These are phyloP conservation scores for Tenthredo distinguenda DNA, from an alignment of 2,888 invertebrate genomes.

Conservation along the genomic window DNA sequence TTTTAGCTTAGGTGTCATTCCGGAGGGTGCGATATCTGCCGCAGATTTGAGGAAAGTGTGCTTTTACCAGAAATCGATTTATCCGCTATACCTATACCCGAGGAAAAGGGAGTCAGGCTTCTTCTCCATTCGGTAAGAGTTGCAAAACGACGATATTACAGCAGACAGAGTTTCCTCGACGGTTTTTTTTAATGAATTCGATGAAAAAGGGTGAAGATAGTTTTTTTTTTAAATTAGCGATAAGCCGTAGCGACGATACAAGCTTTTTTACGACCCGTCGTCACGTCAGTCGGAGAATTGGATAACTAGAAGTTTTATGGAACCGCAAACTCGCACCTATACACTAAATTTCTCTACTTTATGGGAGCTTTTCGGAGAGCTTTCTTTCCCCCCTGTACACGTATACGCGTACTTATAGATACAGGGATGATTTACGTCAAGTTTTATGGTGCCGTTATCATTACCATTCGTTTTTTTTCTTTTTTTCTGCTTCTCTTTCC, in stretches of 20 bases:
- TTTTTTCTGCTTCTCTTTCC: conserved; percentile 36
- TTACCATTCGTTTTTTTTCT: conserved; percentile 20
- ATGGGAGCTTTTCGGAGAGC: neutral
- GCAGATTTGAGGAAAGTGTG: conserved; percentile 24
- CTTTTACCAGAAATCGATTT: conserved; percentile 20
- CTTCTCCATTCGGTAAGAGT: neutral
- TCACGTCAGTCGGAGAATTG: neutral
- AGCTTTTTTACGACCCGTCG: neutral
- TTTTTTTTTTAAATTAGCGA: neutral
- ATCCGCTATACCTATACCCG: neutral
- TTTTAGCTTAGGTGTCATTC: neutral
- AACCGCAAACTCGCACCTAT: neutral
- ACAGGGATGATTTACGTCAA: conserved; percentile 53
- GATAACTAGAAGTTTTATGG: neutral
- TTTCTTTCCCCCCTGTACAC: neutral
- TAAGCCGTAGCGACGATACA: neutral
- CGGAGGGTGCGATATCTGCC: neutral
- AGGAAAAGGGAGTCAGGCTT: neutral
- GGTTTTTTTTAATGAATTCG: neutral
- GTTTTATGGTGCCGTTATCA: conserved; percentile 60
- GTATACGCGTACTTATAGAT: conserved; percentile 24
- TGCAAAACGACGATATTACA: neutral
- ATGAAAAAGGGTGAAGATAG: neutral
- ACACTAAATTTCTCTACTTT: conserved; percentile 1
- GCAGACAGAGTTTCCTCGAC: neutral